phyloP scores from a whole-genome alignment of 2,888 invertebrate genomes.

The Lepas anatifera region DNA sequence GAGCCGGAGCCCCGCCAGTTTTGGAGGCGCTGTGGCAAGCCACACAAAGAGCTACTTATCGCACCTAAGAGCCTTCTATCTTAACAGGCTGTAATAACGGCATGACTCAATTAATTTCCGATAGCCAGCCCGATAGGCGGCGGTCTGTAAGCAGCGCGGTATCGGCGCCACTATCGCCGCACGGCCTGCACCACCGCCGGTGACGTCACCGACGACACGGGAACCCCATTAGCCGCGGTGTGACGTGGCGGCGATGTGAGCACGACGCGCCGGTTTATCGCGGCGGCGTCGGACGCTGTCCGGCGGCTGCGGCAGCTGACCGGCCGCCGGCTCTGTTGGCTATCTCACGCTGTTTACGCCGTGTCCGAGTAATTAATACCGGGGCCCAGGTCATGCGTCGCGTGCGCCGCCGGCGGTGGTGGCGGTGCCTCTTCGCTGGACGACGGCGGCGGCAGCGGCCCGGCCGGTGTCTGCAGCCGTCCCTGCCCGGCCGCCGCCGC shows the following conservation, averaged over 20 bases:
- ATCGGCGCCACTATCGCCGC: not conserved
- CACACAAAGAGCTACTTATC: not conserved
- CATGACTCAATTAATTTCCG: conserved; percentile 8
- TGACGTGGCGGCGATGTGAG: not conserved
- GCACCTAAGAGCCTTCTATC: not conserved
- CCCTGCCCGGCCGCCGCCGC: not conserved
- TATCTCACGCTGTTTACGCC: not conserved
- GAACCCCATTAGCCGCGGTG: conserved; percentile 6
- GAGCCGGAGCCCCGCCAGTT: no score
- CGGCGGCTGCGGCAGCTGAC: not conserved
- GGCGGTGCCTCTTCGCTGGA: no score
- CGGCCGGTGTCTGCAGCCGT: not conserved
- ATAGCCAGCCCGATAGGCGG: not conserved
- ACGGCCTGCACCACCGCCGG: not conserved
- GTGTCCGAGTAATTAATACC: conserved; percentile 8
- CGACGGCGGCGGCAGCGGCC: not conserved
- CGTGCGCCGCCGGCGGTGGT: not conserved
- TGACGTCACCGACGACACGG: conserved; percentile 4
- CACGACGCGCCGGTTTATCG: not conserved
- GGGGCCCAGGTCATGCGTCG: conserved; percentile 3
- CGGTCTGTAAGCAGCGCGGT: not conserved
- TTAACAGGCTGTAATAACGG: conserved; percentile 7
- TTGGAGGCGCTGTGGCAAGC: no score
- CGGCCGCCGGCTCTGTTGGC: no score
- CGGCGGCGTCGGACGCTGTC: not conserved